Evolutionary conservation across 30 jellyfish, hydroid and myxozoan species (phyloP).

Genomic region (Chrysaora quinquecirrha): DNA sequence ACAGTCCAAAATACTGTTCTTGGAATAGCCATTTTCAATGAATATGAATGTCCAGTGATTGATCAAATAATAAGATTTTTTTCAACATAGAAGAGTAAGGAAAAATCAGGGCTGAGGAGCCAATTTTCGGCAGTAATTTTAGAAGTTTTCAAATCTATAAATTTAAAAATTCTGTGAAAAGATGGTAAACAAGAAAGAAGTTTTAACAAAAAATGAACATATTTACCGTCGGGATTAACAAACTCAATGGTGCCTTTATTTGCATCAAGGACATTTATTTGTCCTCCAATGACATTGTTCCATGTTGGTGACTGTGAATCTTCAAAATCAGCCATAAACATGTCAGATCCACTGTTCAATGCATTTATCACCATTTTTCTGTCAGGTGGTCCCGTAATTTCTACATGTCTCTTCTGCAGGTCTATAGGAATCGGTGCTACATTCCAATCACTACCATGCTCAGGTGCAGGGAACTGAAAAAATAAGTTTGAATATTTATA

Average conservation of each 20-base stretch:
- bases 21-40: no score
- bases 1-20: no score
- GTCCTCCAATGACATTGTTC: slow-evolving; percentile 88
- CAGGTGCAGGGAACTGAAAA: slow-evolving; percentile 74
- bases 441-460: slow-evolving; percentile 76
- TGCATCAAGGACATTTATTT: slow-evolving; percentile 80
- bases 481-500: slow-evolving; percentile 29
- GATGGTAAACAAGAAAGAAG: background rate
- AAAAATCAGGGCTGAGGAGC: no score
- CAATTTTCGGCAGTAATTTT: no score
- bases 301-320: slow-evolving; percentile 92
- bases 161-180: background rate
- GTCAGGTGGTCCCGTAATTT: slow-evolving; percentile 94
- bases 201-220: background rate
- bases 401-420: slow-evolving; percentile 84
- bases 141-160: no score
- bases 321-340: slow-evolving; percentile 97
- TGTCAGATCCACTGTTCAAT: slow-evolving; percentile 91
- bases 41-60: no score
- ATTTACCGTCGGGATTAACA: slow-evolving; percentile 91
- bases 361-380: slow-evolving; percentile 95
- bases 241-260: slow-evolving; percentile 69
- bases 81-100: no score
- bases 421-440: slow-evolving; percentile 93
- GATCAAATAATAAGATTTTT: no score